A percentile compares a stretch with the other conserved stretches of the same genome.
Conservation (phyloP, 2,113 vertebrate genomes). For the Arothron firmamentum region DNA sequence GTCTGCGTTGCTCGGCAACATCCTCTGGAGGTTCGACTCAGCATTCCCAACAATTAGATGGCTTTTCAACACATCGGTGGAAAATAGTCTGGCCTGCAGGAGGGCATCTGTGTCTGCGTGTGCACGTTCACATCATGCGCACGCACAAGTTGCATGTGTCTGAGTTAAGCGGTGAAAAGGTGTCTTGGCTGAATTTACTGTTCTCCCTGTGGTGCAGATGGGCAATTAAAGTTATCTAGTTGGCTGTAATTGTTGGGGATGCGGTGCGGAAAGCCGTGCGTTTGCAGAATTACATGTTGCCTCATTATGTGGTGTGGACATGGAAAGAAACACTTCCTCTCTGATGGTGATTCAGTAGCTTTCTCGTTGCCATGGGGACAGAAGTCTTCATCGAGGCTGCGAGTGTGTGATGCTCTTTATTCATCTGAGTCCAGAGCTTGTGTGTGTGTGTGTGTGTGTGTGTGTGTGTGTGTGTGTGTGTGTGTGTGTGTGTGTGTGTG, state of each 20-base stretch:
- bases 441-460: constrained; percentile 24
- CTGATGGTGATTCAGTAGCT: neutral
- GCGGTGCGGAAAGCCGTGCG: constrained; percentile 15
- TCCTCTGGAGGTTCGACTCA: constrained; percentile 18
- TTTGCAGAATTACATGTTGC: neutral
- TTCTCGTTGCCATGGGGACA: constrained; percentile 5
- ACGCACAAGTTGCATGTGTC: neutral
- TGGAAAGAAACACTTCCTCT: neutral
- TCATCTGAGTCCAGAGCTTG: constrained; percentile 22
- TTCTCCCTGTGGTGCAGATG: constrained; percentile 42
- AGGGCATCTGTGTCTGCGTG: constrained; percentile 20
- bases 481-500: constrained; percentile 22
- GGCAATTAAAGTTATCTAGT: constrained; percentile 44
- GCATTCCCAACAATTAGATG: constrained; percentile 43
- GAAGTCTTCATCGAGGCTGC: constrained; percentile 18
- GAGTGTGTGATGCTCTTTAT: constrained; percentile 46
- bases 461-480: constrained; percentile 32
- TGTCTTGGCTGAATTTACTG: constrained; percentile 48
- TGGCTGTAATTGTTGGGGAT: constrained; percentile 59
- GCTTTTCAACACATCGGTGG: constrained; percentile 52
- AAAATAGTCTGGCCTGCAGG: constrained; percentile 43
- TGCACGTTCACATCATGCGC: constrained; percentile 6
- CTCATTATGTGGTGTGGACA: constrained; percentile 11
- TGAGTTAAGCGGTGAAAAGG: constrained; percentile 14
- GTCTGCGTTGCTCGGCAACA: constrained; percentile 12